Evolutionary conservation across 1,140 invertebrate species (phyloP), one percentile per base, ranked within the genome.

Genomic region (Bradysia coprophila): DNA sequence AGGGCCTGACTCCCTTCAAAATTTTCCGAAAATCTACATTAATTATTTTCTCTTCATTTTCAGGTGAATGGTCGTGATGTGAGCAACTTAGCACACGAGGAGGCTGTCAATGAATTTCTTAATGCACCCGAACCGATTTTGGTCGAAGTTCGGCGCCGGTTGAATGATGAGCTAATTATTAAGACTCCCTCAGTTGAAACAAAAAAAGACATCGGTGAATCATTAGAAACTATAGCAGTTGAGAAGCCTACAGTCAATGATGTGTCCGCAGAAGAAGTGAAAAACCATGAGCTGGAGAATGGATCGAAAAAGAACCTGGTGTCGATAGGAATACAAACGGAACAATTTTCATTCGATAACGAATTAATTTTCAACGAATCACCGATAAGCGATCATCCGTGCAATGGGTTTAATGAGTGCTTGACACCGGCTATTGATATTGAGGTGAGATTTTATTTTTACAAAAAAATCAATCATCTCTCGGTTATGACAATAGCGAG

Each of bases 51-150:
- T 6, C 21, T 22, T 23, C 4, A 22, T 21, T 58, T 57, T 15
- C 57, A 81, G 78, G 71, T 81, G 44, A 81, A 81, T 63, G 78
- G 78, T 42, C 69, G 68, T 49, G 78, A 81, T 58, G 66, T 81
- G 45, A 78, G 73, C 47, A 69, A 70, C 49, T 67, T 69, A 54
- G 67, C 71, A 42, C 76, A 79, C 59, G 72, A 75, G 54, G 78
- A 81, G 54, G 77, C 77, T 24, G 74, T 81, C 43, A 70, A 72
- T 52, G 74, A 71, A 48, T 81, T 81, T 62, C 67, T 75, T 46
- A 67, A 69, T 46, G 75, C 78, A 11, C 65, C 75, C 49, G 78
- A 81, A 54, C 77, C 76, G 38, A 77, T 81, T 49, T 66, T 78
- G 43, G 76, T 81, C 22, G 75, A 80, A 59, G 74, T 81, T 19